Evolutionary conservation across 2,113 vertebrate genomes (phyloP).

Genomic region (Hippocampus abdominalis): DNA sequence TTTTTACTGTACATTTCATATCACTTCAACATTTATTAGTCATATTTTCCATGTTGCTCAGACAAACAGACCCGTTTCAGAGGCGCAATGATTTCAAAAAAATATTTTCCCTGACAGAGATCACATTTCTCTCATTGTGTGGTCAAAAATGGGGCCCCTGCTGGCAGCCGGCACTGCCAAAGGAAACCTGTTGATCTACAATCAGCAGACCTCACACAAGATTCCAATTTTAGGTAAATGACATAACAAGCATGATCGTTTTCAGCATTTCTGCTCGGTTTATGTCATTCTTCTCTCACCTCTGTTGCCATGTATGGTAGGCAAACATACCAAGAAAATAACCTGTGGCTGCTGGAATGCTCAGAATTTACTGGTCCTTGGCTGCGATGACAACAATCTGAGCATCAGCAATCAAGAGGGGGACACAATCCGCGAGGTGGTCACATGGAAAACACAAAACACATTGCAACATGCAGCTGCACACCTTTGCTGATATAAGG

Average conservation of each 20-base stretch:
- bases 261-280: not conserved
- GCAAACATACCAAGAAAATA: constrained; percentile 92
- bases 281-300: not conserved
- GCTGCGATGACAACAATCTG: constrained; percentile 89
- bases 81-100: not conserved
- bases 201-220: constrained; percentile 94
- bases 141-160: constrained; percentile 85
- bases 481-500: not conserved
- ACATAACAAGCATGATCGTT: not conserved
- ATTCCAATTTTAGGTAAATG: constrained; percentile 89
- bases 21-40: not conserved
- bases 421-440: constrained; percentile 91
- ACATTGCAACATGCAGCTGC: not conserved
- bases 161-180: constrained; percentile 91
- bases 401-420: constrained; percentile 95
- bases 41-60: not conserved
- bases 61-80: not conserved
- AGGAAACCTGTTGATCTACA: constrained; percentile 95
- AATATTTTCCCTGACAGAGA: constrained; percentile 72
- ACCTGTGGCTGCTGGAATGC: constrained; percentile 94
- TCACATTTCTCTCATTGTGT: constrained; percentile 87
- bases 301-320: constrained; percentile 54
- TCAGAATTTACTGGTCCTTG: constrained; percentile 90
- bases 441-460: not conserved
- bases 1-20: not conserved